phyloP scores from a whole-genome alignment of 2,888 invertebrate genomes.

The Caenorhabditis plicata region DNA sequence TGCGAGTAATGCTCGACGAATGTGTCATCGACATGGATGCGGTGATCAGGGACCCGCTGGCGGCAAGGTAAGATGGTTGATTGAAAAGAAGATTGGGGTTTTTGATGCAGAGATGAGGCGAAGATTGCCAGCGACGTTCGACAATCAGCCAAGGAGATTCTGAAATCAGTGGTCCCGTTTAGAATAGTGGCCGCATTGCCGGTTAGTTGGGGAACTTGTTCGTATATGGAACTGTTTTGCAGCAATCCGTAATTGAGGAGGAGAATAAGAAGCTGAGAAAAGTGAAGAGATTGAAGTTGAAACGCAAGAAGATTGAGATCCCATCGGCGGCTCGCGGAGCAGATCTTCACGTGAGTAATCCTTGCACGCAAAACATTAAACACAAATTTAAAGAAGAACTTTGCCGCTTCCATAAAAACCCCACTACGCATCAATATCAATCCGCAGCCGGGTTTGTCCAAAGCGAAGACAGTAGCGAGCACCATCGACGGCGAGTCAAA shows the following conservation, averaged over 20 bases:
- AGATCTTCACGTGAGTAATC: neutral
- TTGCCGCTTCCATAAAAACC: too few species aligned
- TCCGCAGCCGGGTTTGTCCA: too few species aligned
- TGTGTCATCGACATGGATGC: constrained; percentile 21
- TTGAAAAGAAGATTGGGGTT: neutral
- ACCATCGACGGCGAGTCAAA: too few species aligned
- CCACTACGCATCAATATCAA: too few species aligned
- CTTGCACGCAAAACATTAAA: constrained; percentile 15
- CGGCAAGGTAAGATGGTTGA: constrained; percentile 6
- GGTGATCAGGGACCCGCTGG: constrained; percentile 8
- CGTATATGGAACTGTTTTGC: neutral
- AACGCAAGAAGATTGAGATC: neutral
- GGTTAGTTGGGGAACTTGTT: neutral
- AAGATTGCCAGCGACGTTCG: constrained; percentile 26
- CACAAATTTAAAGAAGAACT: too few species aligned
- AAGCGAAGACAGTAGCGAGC: too few species aligned
- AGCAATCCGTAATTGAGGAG: constrained; percentile 5
- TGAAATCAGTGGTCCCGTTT: constrained; percentile 30
- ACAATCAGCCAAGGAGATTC: constrained; percentile 15
- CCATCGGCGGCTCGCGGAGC: neutral
- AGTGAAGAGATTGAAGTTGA: constrained; percentile 8
- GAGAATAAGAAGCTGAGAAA: neutral
- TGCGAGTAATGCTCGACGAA: constrained; percentile 18
- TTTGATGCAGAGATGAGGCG: constrained; percentile 19
- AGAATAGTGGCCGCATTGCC: constrained; percentile 21